Evolutionary conservation across 2,113 vertebrate genomes (phyloP).

Genomic region (Rhipidura dahli): DNA sequence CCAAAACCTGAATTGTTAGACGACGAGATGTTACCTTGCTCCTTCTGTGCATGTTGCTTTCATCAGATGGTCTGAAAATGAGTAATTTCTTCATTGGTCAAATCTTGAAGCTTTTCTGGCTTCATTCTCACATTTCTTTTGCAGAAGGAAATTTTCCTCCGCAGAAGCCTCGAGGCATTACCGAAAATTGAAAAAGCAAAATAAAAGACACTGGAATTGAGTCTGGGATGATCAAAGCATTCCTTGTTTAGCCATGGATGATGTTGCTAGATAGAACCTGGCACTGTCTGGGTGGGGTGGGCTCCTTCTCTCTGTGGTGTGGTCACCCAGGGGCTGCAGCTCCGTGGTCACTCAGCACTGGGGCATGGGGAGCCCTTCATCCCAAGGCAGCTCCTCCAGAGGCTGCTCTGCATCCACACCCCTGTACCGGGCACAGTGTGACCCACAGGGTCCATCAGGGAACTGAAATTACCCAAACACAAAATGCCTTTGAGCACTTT

Average conservation of each 20-base stretch:
- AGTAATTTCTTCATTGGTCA: not conserved
- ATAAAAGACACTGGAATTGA: not conserved
- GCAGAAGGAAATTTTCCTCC: not conserved
- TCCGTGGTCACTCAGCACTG: not conserved
- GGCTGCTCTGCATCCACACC: not conserved
- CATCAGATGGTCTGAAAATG: not conserved
- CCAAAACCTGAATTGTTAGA: not conserved
- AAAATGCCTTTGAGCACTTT: not conserved
- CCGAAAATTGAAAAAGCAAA: not conserved
- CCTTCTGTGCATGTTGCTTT: not conserved
- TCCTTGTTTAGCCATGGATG: not conserved
- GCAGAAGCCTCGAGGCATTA: not conserved
- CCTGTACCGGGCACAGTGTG: fast-evolving
- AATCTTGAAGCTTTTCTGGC: not conserved
- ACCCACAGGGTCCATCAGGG: fast-evolving
- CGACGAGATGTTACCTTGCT: not conserved
- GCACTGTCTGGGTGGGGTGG: not conserved
- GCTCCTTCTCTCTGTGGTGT: not conserved
- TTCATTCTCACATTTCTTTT: not conserved
- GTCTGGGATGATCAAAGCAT: not conserved
- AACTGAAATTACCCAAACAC: not conserved
- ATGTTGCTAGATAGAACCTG: not conserved
- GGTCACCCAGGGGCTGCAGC: not conserved
- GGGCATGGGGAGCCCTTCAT: not conserved
- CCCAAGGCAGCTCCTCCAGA: not conserved